Evolutionary conservation across 2,797 vertebrate genomes (phyloP).

Genomic region (Acestrorhynchus altus): DNA sequence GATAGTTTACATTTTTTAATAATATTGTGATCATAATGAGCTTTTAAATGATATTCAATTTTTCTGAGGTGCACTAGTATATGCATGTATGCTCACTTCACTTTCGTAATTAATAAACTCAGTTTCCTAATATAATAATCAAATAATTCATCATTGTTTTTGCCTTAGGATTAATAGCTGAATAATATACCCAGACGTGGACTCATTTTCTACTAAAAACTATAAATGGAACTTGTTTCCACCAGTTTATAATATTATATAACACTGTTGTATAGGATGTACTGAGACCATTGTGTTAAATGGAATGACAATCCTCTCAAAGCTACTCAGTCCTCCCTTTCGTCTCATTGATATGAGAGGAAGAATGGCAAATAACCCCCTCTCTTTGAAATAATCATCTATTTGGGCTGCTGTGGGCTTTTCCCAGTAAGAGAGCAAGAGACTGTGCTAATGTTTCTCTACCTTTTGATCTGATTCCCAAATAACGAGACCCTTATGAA

Average conservation of each 20-base stretch:
- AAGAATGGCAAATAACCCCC: constrained; percentile 22
- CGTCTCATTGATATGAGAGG: constrained; percentile 30
- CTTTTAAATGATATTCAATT: too few relatives aligned
- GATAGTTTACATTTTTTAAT: too few relatives aligned
- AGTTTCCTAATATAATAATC: too few relatives aligned
- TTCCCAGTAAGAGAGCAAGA: constrained; percentile 30
- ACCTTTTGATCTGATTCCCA: constrained; percentile 64
- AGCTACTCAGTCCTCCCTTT: constrained; percentile 7
- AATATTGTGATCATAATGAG: too few relatives aligned
- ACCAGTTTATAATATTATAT: neutral
- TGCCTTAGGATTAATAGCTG: too few relatives aligned
- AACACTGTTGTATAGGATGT: neutral
- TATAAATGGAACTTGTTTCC: neutral
- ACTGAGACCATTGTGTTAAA: constrained; percentile 1
- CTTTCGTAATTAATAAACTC: too few relatives aligned
- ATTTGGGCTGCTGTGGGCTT: constrained; percentile 32
- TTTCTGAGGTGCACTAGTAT: too few relatives aligned
- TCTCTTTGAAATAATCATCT: constrained; percentile 20
- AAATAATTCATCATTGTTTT: too few relatives aligned
- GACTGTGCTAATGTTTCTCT: constrained; percentile 55
- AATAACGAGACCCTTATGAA: constrained; percentile 64
- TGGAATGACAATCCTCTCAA: neutral
- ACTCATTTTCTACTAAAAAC: too few relatives aligned
- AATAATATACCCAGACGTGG: too few relatives aligned
- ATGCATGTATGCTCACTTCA: too few relatives aligned